Base-by-base conservation (phyloP, 2,797 vertebrate species). In the Poeciliopsis turneri region DNA sequence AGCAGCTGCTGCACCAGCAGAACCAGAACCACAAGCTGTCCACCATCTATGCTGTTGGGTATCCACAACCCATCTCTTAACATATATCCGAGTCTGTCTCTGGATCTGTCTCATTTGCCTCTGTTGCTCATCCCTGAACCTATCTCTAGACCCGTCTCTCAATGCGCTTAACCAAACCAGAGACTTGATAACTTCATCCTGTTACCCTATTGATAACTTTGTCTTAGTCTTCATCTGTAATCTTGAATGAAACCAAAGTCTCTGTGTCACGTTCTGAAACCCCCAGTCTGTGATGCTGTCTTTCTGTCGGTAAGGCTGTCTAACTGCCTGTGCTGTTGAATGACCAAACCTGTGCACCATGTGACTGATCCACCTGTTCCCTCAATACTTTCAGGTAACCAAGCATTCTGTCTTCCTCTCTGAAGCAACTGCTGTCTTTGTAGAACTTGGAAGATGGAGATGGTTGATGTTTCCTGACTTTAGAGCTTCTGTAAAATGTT, bases 31-130 rank as follows among this genome's bases (percentile, higher is more conserved):
- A 79, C 85, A 89, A 20, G 90, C 94, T 77, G 76, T 90, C 79
- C 0, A 96, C 95, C 0, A 93, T 97, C 68, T 97, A 97, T 12
- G 95, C 97, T 25, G 89, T 97, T 0, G 97, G 97, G 97, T 97
- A 94, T 87, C 68, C 13, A 55, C n/a, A 55, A n/a, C 53, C 53
- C 23, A 4, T 1, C 9, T 0, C 10, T 7, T 30, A 25, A 59
- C 6, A 18, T 18, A 10, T 20, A 18, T 66, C 33, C 0, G 18
- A 36, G 2, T 23, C 33, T 10, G 33, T 36, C 33, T 36, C 30
- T 64, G 59, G 12, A 61, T 2, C 59, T 16, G 6, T 20, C 28
- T 30, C 15, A 61, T 15, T 28, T 6, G 28, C 16, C 28, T 59
- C 28, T 61, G 59, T 61, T 30, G 1, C 6, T 30, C 2, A 1